phyloP scores from a whole-genome alignment of 2,888 invertebrate species.

The Frankliniella fusca region DNA sequence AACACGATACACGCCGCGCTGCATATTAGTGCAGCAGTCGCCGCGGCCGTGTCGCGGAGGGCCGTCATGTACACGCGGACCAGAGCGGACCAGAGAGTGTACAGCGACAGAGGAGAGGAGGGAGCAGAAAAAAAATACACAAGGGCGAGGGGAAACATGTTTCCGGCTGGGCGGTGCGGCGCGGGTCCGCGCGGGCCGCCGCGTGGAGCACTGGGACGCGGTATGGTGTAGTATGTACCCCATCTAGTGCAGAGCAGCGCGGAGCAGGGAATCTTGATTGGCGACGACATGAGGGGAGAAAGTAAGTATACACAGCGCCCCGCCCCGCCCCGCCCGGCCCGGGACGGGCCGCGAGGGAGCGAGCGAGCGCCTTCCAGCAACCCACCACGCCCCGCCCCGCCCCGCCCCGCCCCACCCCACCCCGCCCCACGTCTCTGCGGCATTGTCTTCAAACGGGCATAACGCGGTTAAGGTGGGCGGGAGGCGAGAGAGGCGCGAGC shows the following conservation, averaged over 20 bases:
- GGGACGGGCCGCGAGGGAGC: neutral
- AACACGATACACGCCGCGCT: too few relatives aligned
- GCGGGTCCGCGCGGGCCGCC: too few relatives aligned
- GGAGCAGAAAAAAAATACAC: too few relatives aligned
- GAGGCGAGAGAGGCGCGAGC: neutral
- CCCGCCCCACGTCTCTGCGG: neutral
- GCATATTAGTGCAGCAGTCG: too few relatives aligned
- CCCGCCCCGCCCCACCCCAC: neutral
- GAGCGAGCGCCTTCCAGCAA: neutral
- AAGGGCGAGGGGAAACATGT: too few relatives aligned
- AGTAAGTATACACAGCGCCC: neutral
- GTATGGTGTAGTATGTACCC: neutral
- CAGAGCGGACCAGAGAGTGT: too few relatives aligned
- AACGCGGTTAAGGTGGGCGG: neutral
- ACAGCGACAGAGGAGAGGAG: too few relatives aligned
- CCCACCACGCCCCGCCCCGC: conserved; percentile 2
- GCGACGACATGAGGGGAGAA: conserved; percentile 2
- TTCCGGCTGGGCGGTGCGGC: too few relatives aligned
- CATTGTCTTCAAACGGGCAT: too few relatives aligned
- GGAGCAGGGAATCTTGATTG: neutral
- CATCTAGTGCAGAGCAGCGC: neutral
- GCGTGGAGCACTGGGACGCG: neutral
- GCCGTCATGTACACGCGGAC: too few relatives aligned
- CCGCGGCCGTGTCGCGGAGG: too few relatives aligned
- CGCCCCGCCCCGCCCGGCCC: neutral